These are phyloP conservation scores for Trissolcus japonicus DNA, from an alignment of 2,888 invertebrate genomes.

Conservation along the genomic window DNA sequence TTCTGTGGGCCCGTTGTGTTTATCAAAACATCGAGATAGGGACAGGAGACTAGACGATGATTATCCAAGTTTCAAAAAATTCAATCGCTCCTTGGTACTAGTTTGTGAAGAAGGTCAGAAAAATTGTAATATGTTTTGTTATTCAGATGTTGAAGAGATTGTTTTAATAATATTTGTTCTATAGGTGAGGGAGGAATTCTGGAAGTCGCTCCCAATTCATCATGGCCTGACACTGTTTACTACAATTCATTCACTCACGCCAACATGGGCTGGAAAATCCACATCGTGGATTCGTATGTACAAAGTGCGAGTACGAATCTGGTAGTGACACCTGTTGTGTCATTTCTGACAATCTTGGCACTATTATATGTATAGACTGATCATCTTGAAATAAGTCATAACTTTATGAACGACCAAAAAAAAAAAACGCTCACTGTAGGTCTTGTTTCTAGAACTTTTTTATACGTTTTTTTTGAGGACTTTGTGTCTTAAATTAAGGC, in stretches of 20 bases:
- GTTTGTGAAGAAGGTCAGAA: constrained; percentile 80
- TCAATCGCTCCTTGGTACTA: constrained; percentile 85
- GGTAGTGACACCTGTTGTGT: not conserved
- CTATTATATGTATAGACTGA: constrained; percentile 19
- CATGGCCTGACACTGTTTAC: constrained; percentile 95
- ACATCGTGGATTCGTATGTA: constrained; percentile 88
- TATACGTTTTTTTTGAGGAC: not conserved
- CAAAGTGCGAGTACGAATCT: constrained; percentile 60
- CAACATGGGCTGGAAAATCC: constrained; percentile 97
- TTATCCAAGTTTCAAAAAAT: constrained; percentile 88
- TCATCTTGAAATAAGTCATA: constrained; percentile 1
- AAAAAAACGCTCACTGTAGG: constrained; percentile 3
- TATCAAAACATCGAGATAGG: constrained; percentile 81
- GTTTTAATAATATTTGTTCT: not conserved
- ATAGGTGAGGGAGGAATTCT: constrained; percentile 84
- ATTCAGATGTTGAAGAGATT: not conserved
- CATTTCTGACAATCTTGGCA: not conserved
- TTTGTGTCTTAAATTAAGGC: not conserved
- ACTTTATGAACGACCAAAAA: not conserved
- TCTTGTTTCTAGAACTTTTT: constrained; percentile 2
- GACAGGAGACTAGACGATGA: constrained; percentile 89
- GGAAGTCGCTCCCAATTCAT: constrained; percentile 89
- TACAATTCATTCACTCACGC: constrained; percentile 95
- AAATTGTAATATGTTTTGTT: not conserved
- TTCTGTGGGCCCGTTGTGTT: constrained; percentile 89